Evolutionary conservation across 2,888 invertebrate species (phyloP), one percentile per base, ranked within the genome.

Genomic region (Amblyteles armatorius): DNA sequence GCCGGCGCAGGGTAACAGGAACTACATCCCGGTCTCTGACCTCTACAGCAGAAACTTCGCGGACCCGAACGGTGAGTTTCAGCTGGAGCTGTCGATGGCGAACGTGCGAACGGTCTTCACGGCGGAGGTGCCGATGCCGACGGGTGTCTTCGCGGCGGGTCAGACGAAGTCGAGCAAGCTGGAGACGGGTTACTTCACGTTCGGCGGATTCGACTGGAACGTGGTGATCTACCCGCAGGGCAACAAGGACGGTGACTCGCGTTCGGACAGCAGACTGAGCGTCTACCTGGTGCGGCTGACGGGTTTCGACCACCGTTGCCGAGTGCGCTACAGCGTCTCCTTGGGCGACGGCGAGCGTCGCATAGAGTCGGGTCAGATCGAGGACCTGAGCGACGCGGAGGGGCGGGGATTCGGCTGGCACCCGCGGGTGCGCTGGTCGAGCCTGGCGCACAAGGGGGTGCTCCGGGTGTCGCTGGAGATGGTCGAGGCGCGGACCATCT

Each of bases 141-240:
- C 91, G 29, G 91, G 92, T 65, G 91, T 92, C n/a, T 93, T 92
- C 83, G 88, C 91, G 0, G 89, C 91, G 2, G 91, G 91, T 0
- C 92, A 92, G 80, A 87, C 93, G 68, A 92, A 94, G 81, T 89
- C 92, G 55, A 91, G 91, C 82, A 95, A 95, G 88, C 91, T 96
- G 77, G 96, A 96, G 91, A 96, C 96, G 2, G 94, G 95, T n/a
- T 96, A 95, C 90, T 97, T 97, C 93, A 96, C 96, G 0, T 97
- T 97, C 92, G 97, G 97, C 9, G 96, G 97, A 40, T 97, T 97
- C 93, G 97, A 97, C 91, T 97, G 97, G 97, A 97, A 97, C 90
- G 94, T 97, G 65, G 95, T 96, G 1, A 95, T 96, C 60, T 95
- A 94, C 88, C 96, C 95, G 2, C 94, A 95, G 81, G 95, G 95